Conservation (phyloP, 2,888 invertebrate genomes). For the Dione vanillae region DNA sequence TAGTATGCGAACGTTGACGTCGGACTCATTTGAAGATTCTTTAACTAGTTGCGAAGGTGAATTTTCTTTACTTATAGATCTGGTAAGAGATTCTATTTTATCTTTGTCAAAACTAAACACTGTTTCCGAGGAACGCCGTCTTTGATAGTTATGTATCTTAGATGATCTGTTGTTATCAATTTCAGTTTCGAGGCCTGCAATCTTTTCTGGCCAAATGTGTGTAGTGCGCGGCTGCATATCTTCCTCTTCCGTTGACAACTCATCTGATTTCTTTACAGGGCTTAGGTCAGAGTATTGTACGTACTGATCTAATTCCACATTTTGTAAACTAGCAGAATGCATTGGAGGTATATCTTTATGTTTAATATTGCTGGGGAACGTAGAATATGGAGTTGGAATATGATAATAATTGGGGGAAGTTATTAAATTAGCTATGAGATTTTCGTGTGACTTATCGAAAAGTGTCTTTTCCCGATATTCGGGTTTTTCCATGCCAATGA, state of each 20-base stretch:
- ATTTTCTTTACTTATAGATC: constrained; percentile 77
- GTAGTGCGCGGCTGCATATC: constrained; percentile 78
- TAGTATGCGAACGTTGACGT: constrained; percentile 76
- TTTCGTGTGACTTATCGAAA: constrained; percentile 84
- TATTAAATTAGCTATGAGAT: constrained; percentile 82
- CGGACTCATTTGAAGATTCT: constrained; percentile 81
- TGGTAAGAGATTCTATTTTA: constrained; percentile 88
- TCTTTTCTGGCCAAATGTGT: constrained; percentile 84
- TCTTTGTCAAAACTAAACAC: constrained; percentile 91
- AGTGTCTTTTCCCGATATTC: constrained; percentile 81
- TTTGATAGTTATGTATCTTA: constrained; percentile 80
- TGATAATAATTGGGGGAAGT: constrained; percentile 81
- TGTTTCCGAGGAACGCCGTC: constrained; percentile 88
- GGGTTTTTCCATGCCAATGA: constrained; percentile 74
- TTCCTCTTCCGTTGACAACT: constrained; percentile 81
- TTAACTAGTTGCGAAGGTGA: constrained; percentile 70
- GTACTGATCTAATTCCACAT: constrained; percentile 88
- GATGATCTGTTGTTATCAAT: constrained; percentile 74
- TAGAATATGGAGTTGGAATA: constrained; percentile 85
- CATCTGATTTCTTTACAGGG: constrained; percentile 72
- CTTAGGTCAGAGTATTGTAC: constrained; percentile 68
- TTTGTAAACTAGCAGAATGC: constrained; percentile 88
- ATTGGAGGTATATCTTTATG: constrained; percentile 85
- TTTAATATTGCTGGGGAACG: constrained; percentile 85
- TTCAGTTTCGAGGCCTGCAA: constrained; percentile 80